Evolutionary conservation across 2,888 invertebrate genomes (phyloP), one percentile per base, ranked within the genome.

Genomic region (Saturnia japonica): DNA sequence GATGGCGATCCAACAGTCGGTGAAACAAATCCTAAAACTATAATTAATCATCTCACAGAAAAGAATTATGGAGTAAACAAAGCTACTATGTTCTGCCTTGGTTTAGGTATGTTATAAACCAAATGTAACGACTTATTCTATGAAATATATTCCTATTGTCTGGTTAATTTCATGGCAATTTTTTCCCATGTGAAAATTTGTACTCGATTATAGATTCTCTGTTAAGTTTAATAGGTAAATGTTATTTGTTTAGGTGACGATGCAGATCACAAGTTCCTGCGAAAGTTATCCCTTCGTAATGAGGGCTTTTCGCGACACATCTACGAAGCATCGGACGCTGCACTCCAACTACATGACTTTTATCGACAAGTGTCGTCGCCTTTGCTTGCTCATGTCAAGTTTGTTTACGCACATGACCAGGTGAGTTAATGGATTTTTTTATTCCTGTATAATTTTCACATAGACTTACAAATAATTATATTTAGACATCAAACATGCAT

Each of bases 281-380:
- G 95, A 79, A 95, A 95, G 81, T 82, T 97, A 66, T 95, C 96
- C 0, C 88, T 95, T 25, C 94, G 95, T 73, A 96, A 96, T 87
- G 91, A 91, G 45, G 97, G 96, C 7, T 96, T 96, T 85, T 95
- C 96, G 78, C 90, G 96, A 2, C 95, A 95, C 84, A 96, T 97
- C 76, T 96, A 96, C 87, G 96, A 96, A 84, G 96, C 95, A n/a
- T 94, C 96, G 0, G 96, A 96, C 83, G 96, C 96, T 1, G 94
- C 95, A 74, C 85, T 95, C 62, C 96, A 97, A 85, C 89, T 97
- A 66, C 90, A 95, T 68, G 95, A 95, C 82, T 96, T 96, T 88
- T 96, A 96, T 90, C 92, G 93, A 54, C 95, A 96, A 86, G 95
- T 97, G 71, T 95, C 96, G 0, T 96, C 96, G 9, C 96, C 97